Conservation (phyloP, 2,888 invertebrate species). For the Eledona agricola region DNA sequence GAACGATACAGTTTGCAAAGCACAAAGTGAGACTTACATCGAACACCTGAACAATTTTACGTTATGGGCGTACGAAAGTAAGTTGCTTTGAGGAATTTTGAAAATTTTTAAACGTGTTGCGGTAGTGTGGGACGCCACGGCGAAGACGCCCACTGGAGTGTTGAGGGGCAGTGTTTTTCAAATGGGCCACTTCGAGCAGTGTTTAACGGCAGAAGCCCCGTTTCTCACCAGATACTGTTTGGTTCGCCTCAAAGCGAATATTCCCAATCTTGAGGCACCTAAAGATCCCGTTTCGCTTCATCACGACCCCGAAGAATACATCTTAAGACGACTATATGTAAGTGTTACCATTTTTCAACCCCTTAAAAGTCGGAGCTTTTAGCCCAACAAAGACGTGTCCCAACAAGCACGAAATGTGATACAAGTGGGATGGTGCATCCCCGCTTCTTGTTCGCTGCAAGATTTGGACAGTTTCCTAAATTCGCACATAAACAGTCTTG, state of each 20-base stretch:
- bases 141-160: conserved; percentile 67
- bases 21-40: conserved; percentile 49
- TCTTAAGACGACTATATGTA: conserved; percentile 58
- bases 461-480: conserved; percentile 48
- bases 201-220: conserved; percentile 59
- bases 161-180: conserved; percentile 68
- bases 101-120: conserved; percentile 31
- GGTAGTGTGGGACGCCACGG: conserved; percentile 71
- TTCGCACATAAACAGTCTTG: conserved; percentile 41
- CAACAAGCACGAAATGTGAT: conserved; percentile 50
- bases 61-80: conserved; percentile 68
- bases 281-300: conserved; percentile 52
- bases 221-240: conserved; percentile 60
- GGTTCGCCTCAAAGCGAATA: conserved; percentile 50
- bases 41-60: conserved; percentile 64
- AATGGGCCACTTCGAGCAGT: conserved; percentile 71
- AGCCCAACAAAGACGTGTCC: conserved; percentile 49
- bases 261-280: conserved; percentile 47
- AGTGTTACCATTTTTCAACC: conserved; percentile 39
- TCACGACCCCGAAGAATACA: conserved; percentile 52
- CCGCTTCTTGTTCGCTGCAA: conserved; percentile 48
- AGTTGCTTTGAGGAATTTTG: conserved; percentile 18
- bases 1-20: conserved; percentile 47
- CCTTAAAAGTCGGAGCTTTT: not conserved
- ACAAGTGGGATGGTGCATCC: conserved; percentile 51